Conservation (phyloP, 2,888 invertebrate species). For the Limnephilus marmoratus region DNA sequence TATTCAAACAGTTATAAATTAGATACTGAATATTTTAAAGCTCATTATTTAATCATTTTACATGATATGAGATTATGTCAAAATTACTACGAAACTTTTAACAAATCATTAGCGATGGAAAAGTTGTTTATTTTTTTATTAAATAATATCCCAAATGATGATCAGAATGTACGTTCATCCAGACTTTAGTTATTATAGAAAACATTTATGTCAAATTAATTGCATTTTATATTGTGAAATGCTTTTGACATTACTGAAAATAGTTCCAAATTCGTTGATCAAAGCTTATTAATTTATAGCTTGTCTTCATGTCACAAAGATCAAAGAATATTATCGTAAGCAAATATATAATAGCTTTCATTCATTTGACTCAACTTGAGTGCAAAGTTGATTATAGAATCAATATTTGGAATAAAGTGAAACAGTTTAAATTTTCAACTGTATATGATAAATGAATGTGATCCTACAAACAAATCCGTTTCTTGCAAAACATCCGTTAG, state of each 20-base stretch:
- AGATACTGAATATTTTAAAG: no score
- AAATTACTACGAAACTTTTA: neutral
- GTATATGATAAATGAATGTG: neutral
- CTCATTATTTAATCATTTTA: no score
- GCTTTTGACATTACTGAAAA: neutral
- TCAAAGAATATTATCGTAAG: neutral
- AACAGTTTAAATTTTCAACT: neutral
- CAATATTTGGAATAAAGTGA: neutral
- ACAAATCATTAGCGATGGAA: neutral
- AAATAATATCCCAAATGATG: no score
- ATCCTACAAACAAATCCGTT: neutral
- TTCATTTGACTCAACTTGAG: neutral
- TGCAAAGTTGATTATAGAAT: neutral
- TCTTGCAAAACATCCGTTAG: neutral
- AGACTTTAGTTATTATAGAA: neutral
- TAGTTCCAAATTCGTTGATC: neutral
- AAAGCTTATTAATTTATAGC: neutral
- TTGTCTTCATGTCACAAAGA: neutral
- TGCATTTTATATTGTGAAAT: neutral
- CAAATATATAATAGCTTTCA: neutral
- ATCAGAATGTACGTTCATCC: neutral
- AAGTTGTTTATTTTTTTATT: no score
- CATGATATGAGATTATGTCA: no score
- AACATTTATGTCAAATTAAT: neutral
- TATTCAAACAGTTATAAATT: no score